Conservation (phyloP, 2,888 invertebrate species). For the Timandra comae region DNA sequence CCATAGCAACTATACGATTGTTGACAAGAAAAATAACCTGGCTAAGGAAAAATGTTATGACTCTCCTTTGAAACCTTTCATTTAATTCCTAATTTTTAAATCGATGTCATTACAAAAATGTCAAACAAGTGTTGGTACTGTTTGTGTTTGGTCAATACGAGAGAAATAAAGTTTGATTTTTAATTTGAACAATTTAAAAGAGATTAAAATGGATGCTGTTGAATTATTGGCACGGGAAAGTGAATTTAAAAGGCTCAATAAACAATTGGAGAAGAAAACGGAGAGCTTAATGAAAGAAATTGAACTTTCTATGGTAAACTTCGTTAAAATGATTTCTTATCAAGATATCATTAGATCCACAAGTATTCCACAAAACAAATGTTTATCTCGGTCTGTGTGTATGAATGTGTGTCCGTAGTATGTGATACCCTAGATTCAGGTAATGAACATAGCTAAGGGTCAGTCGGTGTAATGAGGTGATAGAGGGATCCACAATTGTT, state of each 20-base stretch:
- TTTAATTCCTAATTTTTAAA: constrained; percentile 2
- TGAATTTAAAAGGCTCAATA: constrained; percentile 65
- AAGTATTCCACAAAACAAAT: no score
- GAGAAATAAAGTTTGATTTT: background rate
- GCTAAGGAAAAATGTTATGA: constrained; percentile 23
- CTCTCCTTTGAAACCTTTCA: background rate
- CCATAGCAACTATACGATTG: constrained; percentile 44
- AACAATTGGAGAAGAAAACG: constrained; percentile 64
- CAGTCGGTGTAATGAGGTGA: no score
- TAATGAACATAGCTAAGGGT: no score
- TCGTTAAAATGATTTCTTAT: no score
- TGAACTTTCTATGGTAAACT: constrained; percentile 56
- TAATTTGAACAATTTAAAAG: no score
- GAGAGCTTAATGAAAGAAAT: constrained; percentile 64
- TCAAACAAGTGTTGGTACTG: background rate
- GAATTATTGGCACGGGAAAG: constrained; percentile 62
- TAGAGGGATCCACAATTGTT: no score
- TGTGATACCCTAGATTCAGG: no score
- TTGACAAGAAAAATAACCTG: constrained; percentile 18
- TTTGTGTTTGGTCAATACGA: background rate
- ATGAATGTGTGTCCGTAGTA: no score
- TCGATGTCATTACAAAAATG: background rate
- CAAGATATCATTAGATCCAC: no score
- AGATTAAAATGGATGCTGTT: constrained; percentile 47
- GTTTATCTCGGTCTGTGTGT: no score